phyloP scores from a whole-genome alignment of 30 jellyfish, hydroid and myxozoan genomes.

The Mastigias papua region DNA sequence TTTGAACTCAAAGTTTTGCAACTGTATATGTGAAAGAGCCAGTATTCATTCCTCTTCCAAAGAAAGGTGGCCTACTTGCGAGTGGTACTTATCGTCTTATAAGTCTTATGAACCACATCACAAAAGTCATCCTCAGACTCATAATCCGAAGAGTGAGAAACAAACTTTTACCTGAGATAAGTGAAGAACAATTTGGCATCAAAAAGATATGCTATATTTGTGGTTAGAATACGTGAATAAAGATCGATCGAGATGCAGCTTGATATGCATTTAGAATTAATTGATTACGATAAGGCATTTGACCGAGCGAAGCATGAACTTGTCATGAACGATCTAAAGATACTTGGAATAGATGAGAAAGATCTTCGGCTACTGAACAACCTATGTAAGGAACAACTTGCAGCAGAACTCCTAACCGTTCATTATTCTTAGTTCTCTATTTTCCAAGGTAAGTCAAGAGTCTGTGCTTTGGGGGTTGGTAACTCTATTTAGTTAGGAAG shows the following conservation, averaged over 20 bases:
- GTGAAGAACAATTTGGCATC: constrained; percentile 29
- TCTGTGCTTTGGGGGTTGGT: too few species aligned
- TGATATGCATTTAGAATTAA: constrained; percentile 1
- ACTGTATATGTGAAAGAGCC: constrained; percentile 19
- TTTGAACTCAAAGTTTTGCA: too few species aligned
- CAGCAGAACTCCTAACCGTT: too few species aligned
- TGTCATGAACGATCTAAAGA: constrained; percentile 3
- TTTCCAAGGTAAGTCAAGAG: too few species aligned
- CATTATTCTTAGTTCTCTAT: too few species aligned
- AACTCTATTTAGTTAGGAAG: too few species aligned
- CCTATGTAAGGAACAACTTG: constrained; percentile 31
- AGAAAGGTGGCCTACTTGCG: constrained; percentile 21
- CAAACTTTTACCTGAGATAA: constrained; percentile 17
- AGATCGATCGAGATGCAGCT: constrained; percentile 6
- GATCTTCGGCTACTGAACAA: constrained; percentile 33
- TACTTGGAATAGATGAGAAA: constrained; percentile 20
- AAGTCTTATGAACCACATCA: constrained; percentile 36
- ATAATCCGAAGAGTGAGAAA: constrained; percentile 12
- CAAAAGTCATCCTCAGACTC: constrained; percentile 25
- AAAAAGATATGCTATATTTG: constrained; percentile 8
- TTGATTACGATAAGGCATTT: constrained; percentile 19
- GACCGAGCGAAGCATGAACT: constrained; percentile 25
- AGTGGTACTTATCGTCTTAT: constrained; percentile 10
- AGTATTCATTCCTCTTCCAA: constrained; percentile 20
- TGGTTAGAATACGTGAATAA: constrained; percentile 8